phyloP scores from a whole-genome alignment of 2,113 vertebrate genomes.

The Isichthys henryi region DNA sequence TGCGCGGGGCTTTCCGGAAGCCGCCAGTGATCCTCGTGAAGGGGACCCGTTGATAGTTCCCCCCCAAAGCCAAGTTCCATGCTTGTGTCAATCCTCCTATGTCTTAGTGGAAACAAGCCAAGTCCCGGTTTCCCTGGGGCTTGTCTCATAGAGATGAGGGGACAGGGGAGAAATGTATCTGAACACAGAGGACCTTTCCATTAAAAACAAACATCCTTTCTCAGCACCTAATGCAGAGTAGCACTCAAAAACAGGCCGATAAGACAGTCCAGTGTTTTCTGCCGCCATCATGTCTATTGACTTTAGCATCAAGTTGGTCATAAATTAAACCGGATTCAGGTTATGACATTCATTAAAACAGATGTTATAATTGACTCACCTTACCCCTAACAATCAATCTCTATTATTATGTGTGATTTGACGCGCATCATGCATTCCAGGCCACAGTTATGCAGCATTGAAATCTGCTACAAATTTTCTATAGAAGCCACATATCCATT shows the following conservation, averaged over 20 bases:
- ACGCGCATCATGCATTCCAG: not conserved
- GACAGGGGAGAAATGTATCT: not conserved
- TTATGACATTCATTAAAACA: not conserved
- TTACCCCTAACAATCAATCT: not conserved
- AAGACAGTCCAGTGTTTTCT: not conserved
- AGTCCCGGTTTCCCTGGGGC: not conserved
- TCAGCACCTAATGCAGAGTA: not conserved
- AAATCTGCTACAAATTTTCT: not conserved
- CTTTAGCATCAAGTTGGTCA: not conserved
- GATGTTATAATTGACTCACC: not conserved
- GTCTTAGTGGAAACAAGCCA: not conserved
- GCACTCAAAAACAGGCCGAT: not conserved
- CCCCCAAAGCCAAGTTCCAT: not conserved
- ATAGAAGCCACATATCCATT: not conserved
- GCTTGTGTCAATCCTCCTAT: not conserved
- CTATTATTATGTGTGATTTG: not conserved
- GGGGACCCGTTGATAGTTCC: not conserved
- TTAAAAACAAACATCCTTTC: not conserved
- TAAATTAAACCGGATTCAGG: not conserved
- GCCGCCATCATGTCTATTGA: not conserved
- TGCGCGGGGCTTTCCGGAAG: not conserved
- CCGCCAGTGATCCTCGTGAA: not conserved
- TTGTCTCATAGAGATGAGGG: not conserved
- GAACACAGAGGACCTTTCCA: not conserved
- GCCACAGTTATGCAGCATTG: not conserved